phyloP scores from a whole-genome alignment of 2,888 invertebrate species.

The Minunthozetes semirufus region DNA sequence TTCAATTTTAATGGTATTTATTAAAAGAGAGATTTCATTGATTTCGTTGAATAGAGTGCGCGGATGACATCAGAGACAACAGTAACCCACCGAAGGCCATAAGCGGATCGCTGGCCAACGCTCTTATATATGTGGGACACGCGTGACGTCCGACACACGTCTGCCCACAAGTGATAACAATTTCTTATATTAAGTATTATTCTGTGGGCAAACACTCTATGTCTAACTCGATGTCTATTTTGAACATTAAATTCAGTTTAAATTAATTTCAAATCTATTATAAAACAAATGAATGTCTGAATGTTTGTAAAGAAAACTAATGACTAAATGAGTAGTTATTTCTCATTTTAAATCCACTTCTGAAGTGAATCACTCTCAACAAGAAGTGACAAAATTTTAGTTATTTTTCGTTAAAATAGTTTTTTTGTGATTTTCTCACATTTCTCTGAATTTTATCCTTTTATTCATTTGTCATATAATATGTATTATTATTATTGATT shows the following conservation, averaged over 20 bases:
- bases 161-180: neutral
- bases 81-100: neutral
- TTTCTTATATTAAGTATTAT: conserved; percentile 11
- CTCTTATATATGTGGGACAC: conserved; percentile 9
- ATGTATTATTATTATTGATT: conserved; percentile 1
- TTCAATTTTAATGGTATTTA: neutral
- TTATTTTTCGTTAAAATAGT: neutral
- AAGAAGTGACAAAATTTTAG: neutral
- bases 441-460: neutral
- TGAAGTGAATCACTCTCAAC: no score
- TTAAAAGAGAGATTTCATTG: neutral
- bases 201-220: neutral
- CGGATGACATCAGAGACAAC: conserved; percentile 41
- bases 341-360: neutral
- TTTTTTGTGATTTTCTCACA: neutral
- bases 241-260: neutral
- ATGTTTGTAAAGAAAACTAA: conserved; percentile 10
- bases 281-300: neutral
- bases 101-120: neutral
- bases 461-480: neutral
- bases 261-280: neutral
- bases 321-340: conserved; percentile 9
- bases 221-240: neutral
- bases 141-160: neutral
- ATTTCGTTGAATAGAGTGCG: neutral